A percentile compares a stretch with the other conserved stretches of the same genome.
Conservation (phyloP, 2,797 vertebrate genomes). For the Catamblyrhynchus diadema region DNA sequence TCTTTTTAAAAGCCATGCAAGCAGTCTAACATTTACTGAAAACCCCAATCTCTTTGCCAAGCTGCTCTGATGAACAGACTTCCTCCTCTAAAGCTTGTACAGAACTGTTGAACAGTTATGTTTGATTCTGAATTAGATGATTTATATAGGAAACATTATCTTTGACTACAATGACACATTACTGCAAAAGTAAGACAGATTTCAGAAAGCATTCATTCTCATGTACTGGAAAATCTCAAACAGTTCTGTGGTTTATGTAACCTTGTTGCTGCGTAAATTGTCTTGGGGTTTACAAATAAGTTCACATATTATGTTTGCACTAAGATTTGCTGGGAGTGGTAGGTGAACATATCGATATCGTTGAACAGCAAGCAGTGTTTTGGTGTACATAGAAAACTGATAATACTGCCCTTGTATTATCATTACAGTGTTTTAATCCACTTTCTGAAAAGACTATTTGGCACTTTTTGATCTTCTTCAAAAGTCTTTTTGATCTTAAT, state of each 20-base stretch:
- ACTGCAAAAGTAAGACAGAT: constrained; percentile 60
- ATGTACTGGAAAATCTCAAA: constrained; percentile 62
- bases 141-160: constrained; percentile 69
- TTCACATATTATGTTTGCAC: constrained; percentile 77
- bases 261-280: constrained; percentile 68
- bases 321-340: constrained; percentile 76
- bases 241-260: constrained; percentile 69
- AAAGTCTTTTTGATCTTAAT: constrained; percentile 54
- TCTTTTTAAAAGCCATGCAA: constrained; percentile 68
- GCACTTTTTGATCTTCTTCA: constrained; percentile 68
- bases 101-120: constrained; percentile 64
- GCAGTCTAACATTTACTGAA: constrained; percentile 65
- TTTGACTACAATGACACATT: constrained; percentile 36
- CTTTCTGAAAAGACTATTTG: constrained; percentile 65
- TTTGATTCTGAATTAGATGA: constrained; percentile 63
- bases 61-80: constrained; percentile 63
- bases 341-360: constrained; percentile 57
- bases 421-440: constrained; percentile 62
- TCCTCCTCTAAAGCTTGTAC: constrained; percentile 62
- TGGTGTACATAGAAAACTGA: constrained; percentile 71
- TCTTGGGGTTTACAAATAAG: constrained; percentile 69
- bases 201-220: constrained; percentile 52
- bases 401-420: constrained; percentile 66
- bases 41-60: constrained; percentile 70
- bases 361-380: constrained; percentile 65